Base-by-base conservation (phyloP, 2,888 invertebrate species). In the Anthrax anthrax region DNA sequence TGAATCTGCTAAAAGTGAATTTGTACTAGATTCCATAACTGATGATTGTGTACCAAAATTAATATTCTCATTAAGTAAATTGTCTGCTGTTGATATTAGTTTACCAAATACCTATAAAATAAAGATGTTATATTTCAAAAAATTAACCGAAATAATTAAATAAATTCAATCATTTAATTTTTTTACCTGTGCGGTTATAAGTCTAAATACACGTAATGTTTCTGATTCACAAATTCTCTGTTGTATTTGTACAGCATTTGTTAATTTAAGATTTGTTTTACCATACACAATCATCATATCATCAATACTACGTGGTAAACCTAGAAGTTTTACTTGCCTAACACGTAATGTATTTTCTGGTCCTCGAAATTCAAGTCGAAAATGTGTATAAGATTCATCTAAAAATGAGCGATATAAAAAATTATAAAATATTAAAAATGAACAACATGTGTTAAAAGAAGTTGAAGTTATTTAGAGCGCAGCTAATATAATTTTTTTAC, bases 181-280 rank as follows among this genome's bases (percentile, higher is more conserved):
- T 51, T 52, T 53, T 62, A 83, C 87, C 76, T 90, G 89, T 39
- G 87, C 83, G 0, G 94, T 94, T 36, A 96, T 84, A 9, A 94
- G 74, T 14, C 94, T 74, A 65, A 96, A 96, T 0, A 96, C 94
- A 52, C 88, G 74, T 37, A 96, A 71, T 0, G 95, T 95, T 69
- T 95, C 95, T 1, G 82, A 75, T 68, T 95, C 95, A 56, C 92
- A 88, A 58, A 88, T 84, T 50, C 81, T 75, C 60, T 90, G 90
- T 53, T 94, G 84, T 17, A 92, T 81, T 27, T 68, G 62, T 1
- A 58, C 44, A 3, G 69, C 65, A 39, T 66, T 61, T 1, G 64
- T 60, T 9, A 64, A 43, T 16, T 66, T 65, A 18, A 63, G 34
- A 51, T 62, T 59, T 1, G 58, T 52, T 27, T 63, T 63, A 8